These are phyloP conservation scores for Eumaeus atala DNA, from an alignment of 1,140 invertebrate genomes.

Conservation along the genomic window DNA sequence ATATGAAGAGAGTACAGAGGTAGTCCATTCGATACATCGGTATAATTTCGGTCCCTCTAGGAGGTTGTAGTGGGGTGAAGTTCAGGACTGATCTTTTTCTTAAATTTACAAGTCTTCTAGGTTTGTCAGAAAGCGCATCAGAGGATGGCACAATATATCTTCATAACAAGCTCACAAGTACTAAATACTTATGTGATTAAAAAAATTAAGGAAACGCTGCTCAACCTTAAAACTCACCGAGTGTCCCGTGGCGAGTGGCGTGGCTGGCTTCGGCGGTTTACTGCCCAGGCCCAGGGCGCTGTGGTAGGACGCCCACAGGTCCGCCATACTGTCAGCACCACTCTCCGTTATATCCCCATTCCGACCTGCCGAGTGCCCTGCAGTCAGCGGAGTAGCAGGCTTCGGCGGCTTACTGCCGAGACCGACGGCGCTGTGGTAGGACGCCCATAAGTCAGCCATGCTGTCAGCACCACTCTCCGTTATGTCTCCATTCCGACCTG, in stretches of 20 bases:
- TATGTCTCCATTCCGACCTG: conserved; percentile 73
- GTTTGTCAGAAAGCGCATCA: too few relatives aligned
- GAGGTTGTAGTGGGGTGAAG: too few relatives aligned
- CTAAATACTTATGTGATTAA: conserved; percentile 1
- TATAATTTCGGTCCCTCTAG: too few relatives aligned
- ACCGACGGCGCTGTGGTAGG: conserved; percentile 81
- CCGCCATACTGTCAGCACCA: conserved; percentile 81
- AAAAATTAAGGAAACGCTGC: conserved; percentile 50
- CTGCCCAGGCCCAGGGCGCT: conserved; percentile 78
- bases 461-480: conserved; percentile 75
- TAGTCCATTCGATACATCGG: too few relatives aligned
- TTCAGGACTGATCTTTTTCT: too few relatives aligned
- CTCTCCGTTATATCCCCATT: conserved; percentile 69
- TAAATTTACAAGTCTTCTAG: too few relatives aligned
- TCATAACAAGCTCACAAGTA: too few relatives aligned
- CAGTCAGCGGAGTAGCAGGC: conserved; percentile 76
- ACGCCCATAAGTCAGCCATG: conserved; percentile 86
- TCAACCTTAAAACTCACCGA: conserved; percentile 77
- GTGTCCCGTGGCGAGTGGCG: conserved; percentile 79
- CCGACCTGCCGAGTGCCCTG: conserved; percentile 76
- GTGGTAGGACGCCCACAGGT: conserved; percentile 86
- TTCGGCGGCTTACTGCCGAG: conserved; percentile 77
- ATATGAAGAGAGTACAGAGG: too few relatives aligned
- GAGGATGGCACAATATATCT: too few relatives aligned
- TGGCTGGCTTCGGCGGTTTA: conserved; percentile 74